phyloP scores from a whole-genome alignment of 2,888 invertebrate species.

The Eudemis profundana region DNA sequence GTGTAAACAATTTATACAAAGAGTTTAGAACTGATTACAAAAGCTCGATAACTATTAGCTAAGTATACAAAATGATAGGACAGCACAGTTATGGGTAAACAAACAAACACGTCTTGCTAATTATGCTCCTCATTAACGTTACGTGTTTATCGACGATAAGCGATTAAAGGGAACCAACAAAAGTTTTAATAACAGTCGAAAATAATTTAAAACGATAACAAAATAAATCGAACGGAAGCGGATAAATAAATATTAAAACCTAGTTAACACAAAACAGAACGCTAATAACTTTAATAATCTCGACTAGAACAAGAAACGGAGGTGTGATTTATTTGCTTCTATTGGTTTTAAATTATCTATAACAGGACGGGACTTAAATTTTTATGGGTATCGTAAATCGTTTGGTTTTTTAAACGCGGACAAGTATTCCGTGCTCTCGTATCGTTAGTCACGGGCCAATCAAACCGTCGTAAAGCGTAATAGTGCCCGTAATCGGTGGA shows the following conservation, averaged over 20 bases:
- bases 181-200: constrained; percentile 52
- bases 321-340: constrained; percentile 65
- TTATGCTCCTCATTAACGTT: constrained; percentile 11
- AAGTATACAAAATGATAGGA: background rate
- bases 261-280: constrained; percentile 25
- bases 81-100: constrained; percentile 2
- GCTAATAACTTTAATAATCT: constrained; percentile 41
- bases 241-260: constrained; percentile 26
- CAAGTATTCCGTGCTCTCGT: constrained; percentile 71
- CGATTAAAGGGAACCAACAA: constrained; percentile 48
- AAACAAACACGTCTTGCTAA: constrained; percentile 3
- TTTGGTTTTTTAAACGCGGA: constrained; percentile 63
- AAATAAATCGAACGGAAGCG: constrained; percentile 43
- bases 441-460: constrained; percentile 78
- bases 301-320: constrained; percentile 48
- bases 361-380: constrained; percentile 67
- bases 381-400: constrained; percentile 78
- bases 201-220: constrained; percentile 46
- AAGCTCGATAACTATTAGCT: constrained; percentile 19
- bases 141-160: constrained; percentile 44
- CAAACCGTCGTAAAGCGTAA: constrained; percentile 80
- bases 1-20: background rate
- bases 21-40: constrained; percentile 13
- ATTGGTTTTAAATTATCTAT: constrained; percentile 73
- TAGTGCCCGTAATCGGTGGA: constrained; percentile 76